These are phyloP conservation scores for Chorisops tibialis DNA, from an alignment of 2,888 invertebrate genomes.

Conservation along the genomic window DNA sequence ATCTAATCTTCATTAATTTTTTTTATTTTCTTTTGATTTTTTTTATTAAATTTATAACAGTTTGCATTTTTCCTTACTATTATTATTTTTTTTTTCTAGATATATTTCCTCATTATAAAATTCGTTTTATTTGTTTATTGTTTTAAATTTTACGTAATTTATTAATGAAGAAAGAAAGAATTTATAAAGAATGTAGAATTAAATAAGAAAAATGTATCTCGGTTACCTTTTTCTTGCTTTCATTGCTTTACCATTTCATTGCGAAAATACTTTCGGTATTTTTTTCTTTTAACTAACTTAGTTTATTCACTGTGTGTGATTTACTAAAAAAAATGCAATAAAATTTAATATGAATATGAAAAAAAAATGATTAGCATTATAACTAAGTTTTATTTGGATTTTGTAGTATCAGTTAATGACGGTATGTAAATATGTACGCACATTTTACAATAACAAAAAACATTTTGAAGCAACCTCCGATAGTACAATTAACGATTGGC, in stretches of 20 bases:
- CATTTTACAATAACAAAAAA: no score
- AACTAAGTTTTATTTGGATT: no score
- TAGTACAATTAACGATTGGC: no score
- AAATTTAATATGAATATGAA: no score
- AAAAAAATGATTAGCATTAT: no score
- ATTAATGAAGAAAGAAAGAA: slow-evolving; percentile 3
- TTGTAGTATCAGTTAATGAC: no score
- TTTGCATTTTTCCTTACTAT: slow-evolving; percentile 1
- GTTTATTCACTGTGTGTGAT: no score
- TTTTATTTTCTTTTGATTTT: slow-evolving; percentile 9
- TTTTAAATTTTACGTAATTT: slow-evolving; percentile 16
- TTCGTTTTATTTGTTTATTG: slow-evolving; percentile 27
- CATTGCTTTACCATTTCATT: background rate
- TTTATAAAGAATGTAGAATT: no score
- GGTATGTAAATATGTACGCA: no score
- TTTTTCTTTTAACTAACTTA: no score
- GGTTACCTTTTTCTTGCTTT: background rate
- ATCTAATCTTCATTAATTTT: slow-evolving; percentile 9
- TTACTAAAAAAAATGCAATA: no score
- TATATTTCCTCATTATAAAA: slow-evolving; percentile 21
- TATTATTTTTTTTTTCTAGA: background rate
- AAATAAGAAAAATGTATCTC: background rate
- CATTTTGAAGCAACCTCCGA: no score
- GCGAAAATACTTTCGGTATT: background rate
- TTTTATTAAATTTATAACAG: slow-evolving; percentile 17